Evolutionary conservation across 2,797 vertebrate species (phyloP), one percentile per base, ranked within the genome.

Genomic region (Rhinoraja longicauda): DNA sequence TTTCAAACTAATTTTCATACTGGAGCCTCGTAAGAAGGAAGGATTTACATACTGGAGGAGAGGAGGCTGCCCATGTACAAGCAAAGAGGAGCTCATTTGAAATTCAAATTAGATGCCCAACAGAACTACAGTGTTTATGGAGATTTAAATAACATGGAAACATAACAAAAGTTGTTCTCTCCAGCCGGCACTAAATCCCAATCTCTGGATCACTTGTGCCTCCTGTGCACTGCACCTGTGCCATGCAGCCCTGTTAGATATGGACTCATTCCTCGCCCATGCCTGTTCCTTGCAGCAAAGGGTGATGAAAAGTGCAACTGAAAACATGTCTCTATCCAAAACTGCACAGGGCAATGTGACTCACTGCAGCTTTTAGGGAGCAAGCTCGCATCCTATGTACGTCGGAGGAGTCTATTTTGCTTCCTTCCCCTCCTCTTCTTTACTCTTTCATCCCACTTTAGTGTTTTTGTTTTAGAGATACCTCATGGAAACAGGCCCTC

Each of bases 1-100:
- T 93, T 95, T 95, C 94, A 21, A 94, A 94, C 94, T 98, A 95
- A 99, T 99, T 99, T 99, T 96, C 98, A 98, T 99, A 99, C 96
- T 97, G 97, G 96, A 97, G 97, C 97, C 97, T 97, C 96, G 97
- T 96, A 95, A 94, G 94, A 94, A 93, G 94, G 95, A 95, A 94
- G 94, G 95, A 98, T 99, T 99, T 98, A 97, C 98, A 98, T 99
- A 96, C 94, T 95, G 95, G 96, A 96, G 97, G 96, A 96, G 95
- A 95, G 94, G 93, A 97, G 95, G 96, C 95, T 93, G 95, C 94
- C 95, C 95, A 95, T 96, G 94, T 94, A 95, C 95, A 95, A 95
- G 94, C 93, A 94, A 95, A 95, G 96, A 95, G 95, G 94, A 96
- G 94, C 94, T 95, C 93, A 97, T 99, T 99, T 99, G 98, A 97